phyloP scores from a whole-genome alignment of 2,888 invertebrate genomes.

The Oligia strigilis region DNA sequence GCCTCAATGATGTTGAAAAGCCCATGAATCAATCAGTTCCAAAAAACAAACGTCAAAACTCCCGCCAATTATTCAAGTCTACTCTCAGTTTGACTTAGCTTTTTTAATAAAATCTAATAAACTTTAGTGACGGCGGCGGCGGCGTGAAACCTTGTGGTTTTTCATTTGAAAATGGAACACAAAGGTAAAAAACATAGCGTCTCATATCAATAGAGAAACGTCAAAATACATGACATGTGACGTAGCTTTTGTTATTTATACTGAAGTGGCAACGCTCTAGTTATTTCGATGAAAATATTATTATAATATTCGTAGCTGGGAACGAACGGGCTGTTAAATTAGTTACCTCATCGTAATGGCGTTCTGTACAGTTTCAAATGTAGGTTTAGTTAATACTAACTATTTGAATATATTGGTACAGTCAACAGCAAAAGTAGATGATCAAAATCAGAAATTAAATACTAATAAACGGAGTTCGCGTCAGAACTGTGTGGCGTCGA shows the following conservation, averaged over 20 bases:
- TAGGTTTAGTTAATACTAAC: neutral
- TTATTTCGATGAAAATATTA: constrained; percentile 48
- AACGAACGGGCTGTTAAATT: constrained; percentile 29
- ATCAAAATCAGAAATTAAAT: too few species aligned
- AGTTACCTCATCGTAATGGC: constrained; percentile 42
- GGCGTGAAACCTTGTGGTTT: neutral
- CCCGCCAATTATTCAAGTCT: constrained; percentile 6
- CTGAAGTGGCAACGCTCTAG: constrained; percentile 51
- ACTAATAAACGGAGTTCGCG: too few species aligned
- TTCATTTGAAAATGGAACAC: constrained; percentile 28
- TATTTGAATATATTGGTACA: constrained; percentile 3
- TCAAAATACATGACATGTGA: constrained; percentile 51
- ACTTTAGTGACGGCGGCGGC: neutral
- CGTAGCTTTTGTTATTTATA: constrained; percentile 48
- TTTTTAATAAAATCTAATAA: neutral
- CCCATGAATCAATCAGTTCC: neutral
- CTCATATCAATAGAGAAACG: constrained; percentile 41
- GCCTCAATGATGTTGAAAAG: neutral
- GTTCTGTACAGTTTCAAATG: constrained; percentile 14
- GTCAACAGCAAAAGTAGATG: too few species aligned
- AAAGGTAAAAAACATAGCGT: constrained; percentile 30
- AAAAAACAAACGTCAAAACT: constrained; percentile 15
- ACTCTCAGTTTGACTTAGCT: neutral
- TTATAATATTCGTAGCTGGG: constrained; percentile 26
- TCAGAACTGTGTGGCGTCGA: too few species aligned